Percentiles rank a stretch among this genome's conserved stretches.
Evolutionary conservation across 2,888 invertebrate genomes (phyloP).

Genomic region (Magallana nippona): DNA sequence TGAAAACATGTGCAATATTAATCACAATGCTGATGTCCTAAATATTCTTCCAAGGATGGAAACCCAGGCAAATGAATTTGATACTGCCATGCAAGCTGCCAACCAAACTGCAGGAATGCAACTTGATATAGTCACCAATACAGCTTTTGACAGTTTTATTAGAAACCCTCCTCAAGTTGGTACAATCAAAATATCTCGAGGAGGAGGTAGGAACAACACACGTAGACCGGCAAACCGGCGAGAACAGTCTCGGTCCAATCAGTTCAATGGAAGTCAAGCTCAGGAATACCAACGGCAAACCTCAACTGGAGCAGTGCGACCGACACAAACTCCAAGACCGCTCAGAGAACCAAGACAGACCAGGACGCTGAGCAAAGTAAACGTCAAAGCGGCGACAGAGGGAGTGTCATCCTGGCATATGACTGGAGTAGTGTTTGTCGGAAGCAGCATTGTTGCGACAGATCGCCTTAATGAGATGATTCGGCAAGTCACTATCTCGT

Average conservation of each 20-base stretch:
- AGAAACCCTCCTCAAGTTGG: conserved; percentile 48
- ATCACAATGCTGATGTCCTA: conserved; percentile 56
- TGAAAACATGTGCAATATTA: conserved; percentile 57
- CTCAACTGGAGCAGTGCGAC: conserved; percentile 35
- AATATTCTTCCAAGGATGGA: conserved; percentile 56
- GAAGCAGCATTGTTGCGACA: conserved; percentile 53
- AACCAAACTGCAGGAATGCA: conserved; percentile 48
- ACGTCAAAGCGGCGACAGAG: conserved; percentile 53
- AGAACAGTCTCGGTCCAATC: background rate
- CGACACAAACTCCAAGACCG: conserved; percentile 42
- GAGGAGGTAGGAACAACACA: background rate
- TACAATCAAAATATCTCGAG: conserved; percentile 39
- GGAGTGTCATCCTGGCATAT: conserved; percentile 59
- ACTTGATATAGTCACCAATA: conserved; percentile 58
- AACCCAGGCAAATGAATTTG: conserved; percentile 59
- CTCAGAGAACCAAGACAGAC: conserved; percentile 25
- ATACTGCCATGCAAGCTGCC: conserved; percentile 54
- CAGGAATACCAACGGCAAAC: conserved; percentile 34
- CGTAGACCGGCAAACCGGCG: background rate
- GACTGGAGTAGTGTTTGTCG: conserved; percentile 59
- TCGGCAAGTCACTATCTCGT: conserved; percentile 50
- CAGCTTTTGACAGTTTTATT: conserved; percentile 43
- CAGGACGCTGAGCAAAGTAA: conserved; percentile 53
- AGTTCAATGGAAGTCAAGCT: background rate
- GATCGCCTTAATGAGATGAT: conserved; percentile 61